Percentiles rank a stretch among this genome's conserved stretches.
Evolutionary conservation across 2,797 vertebrate species (phyloP).

Genomic region (Linurgus olivaceus): DNA sequence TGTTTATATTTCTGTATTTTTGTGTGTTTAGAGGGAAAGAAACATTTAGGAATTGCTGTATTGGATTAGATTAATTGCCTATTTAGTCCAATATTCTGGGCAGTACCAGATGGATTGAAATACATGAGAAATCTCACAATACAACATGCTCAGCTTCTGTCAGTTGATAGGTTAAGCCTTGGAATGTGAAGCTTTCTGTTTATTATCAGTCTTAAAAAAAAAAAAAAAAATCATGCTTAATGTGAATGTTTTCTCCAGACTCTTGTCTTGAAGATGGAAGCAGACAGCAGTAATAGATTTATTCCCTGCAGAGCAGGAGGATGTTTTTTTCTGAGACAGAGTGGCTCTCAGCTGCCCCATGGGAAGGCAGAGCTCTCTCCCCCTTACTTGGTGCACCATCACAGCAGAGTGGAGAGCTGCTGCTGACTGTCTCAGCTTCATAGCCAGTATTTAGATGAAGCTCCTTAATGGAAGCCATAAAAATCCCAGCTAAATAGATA

Average conservation of each 20-base stretch:
- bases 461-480: background rate
- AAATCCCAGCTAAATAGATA: background rate
- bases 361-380: background rate
- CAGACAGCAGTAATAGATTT: slow-evolving; percentile 27
- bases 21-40: background rate
- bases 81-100: background rate
- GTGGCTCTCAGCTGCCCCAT: background rate
- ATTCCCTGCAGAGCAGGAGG: background rate
- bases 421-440: background rate
- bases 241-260: slow-evolving; percentile 4
- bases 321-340: background rate
- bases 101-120: slow-evolving; percentile 15
- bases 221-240: background rate
- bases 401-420: background rate
- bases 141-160: background rate
- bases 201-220: background rate
- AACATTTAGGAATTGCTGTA: background rate
- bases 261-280: background rate
- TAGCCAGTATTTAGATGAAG: background rate
- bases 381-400: background rate
- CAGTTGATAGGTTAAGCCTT: background rate
- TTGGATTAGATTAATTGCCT: background rate
- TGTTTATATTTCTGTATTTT: background rate
- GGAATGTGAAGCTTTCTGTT: background rate
- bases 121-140: background rate